A percentile compares a stretch with the other conserved stretches of the same genome.
Evolutionary conservation across 2,113 vertebrate species (phyloP).

Genomic region (Heliornis fulica): DNA sequence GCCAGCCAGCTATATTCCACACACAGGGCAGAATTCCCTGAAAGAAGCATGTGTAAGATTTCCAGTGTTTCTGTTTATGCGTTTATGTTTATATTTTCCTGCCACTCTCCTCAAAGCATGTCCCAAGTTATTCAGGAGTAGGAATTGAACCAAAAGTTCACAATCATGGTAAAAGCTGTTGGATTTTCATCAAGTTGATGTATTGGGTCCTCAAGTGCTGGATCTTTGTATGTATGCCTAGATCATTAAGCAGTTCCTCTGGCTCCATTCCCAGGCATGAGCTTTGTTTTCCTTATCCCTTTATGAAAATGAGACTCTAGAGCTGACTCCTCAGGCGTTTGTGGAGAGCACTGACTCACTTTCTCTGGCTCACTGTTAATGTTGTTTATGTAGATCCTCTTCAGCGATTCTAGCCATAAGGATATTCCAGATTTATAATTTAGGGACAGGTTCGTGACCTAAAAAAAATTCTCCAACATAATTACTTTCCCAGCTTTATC

Average conservation of each 20-base stretch:
- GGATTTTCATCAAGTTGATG: background rate
- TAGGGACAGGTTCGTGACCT: background rate
- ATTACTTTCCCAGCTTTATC: background rate
- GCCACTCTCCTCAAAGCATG: background rate
- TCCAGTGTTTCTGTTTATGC: background rate
- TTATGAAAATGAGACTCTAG: background rate
- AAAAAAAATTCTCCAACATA: background rate
- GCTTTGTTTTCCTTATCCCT: background rate
- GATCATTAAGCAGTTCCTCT: background rate
- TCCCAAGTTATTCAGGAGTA: background rate
- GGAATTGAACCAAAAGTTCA: background rate
- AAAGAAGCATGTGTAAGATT: background rate
- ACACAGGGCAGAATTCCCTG: background rate
- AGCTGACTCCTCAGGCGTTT: background rate
- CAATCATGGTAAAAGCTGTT: background rate
- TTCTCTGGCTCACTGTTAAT: background rate
- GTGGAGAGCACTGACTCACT: accelerated
- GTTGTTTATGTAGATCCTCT: background rate
- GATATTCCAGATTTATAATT: background rate
- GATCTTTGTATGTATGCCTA: background rate
- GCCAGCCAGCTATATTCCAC: background rate
- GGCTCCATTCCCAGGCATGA: background rate
- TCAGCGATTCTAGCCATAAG: background rate
- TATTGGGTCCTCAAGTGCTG: background rate
- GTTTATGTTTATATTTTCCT: background rate